Evolutionary conservation across 2,113 vertebrate species (phyloP).

Genomic region (Hystrix cristata): DNA sequence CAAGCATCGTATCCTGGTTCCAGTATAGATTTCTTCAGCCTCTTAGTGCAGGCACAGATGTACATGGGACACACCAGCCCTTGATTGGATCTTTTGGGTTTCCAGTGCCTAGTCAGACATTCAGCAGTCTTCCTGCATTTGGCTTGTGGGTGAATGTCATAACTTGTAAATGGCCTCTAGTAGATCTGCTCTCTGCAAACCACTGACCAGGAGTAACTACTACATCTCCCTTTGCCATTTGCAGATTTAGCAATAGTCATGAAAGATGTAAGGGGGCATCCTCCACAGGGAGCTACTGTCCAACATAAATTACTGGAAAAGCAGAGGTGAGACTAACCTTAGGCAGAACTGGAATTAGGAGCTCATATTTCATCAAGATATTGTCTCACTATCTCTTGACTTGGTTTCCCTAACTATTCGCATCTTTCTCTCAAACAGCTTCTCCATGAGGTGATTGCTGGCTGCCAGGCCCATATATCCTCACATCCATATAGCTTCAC

Average conservation of each 20-base stretch:
- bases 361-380: not conserved
- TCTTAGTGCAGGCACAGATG: too few relatives aligned
- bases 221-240: not conserved
- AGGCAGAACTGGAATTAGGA: not conserved
- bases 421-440: not conserved
- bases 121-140: too few relatives aligned
- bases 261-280: not conserved
- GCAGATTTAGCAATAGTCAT: not conserved
- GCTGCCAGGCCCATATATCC: not conserved
- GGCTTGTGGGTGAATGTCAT: too few relatives aligned
- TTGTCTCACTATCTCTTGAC: not conserved
- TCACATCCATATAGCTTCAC: not conserved
- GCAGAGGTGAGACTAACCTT: fast-evolving
- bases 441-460: not conserved
- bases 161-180: too few relatives aligned
- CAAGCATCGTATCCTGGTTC: too few relatives aligned
- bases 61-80: too few relatives aligned
- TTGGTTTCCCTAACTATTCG: not conserved
- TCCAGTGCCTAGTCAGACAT: too few relatives aligned
- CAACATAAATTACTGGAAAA: not conserved
- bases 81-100: too few relatives aligned
- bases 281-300: not conserved
- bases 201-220: too few relatives aligned
- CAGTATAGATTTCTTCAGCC: too few relatives aligned
- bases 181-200: too few relatives aligned